These are phyloP conservation scores for Epinephelus coioides DNA, from an alignment of 2,797 vertebrate genomes.

Conservation along the genomic window DNA sequence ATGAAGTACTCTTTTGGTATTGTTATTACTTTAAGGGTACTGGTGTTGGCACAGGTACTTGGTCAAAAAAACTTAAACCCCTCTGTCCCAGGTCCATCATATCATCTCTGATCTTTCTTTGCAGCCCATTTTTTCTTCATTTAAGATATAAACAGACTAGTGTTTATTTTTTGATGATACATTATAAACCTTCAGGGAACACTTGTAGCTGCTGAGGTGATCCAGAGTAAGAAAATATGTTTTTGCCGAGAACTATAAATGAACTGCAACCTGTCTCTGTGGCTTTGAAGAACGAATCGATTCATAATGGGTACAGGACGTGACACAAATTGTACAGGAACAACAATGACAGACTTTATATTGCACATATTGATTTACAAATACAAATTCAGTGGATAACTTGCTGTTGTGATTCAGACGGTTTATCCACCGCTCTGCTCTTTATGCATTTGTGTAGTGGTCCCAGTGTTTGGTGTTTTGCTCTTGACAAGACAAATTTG, in stretches of 20 bases:
- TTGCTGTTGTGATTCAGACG: background rate
- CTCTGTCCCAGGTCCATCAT: conserved; percentile 1
- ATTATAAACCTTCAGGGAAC: background rate
- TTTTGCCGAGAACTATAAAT: conserved; percentile 1
- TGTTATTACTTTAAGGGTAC: too few species aligned
- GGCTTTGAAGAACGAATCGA: conserved; percentile 13
- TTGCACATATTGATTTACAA: conserved; percentile 42
- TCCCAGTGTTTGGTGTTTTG: background rate
- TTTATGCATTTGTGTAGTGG: background rate
- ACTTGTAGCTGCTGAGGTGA: background rate
- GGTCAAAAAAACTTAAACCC: background rate
- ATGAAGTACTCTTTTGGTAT: too few species aligned
- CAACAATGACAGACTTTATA: conserved; percentile 22
- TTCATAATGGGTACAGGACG: conserved; percentile 9
- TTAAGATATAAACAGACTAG: background rate
- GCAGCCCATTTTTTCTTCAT: conserved; percentile 1
- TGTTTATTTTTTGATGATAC: background rate
- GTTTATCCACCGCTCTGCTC: background rate
- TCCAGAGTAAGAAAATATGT: conserved; percentile 4
- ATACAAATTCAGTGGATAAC: conserved; percentile 14
- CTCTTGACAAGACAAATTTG: conserved; percentile 60
- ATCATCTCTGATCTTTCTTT: conserved; percentile 5
- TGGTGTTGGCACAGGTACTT: too few species aligned
- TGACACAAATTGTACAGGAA: conserved; percentile 28
- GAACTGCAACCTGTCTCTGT: background rate